These are phyloP conservation scores for Podocnemis expansa DNA, from an alignment of 2,113 vertebrate genomes.

Conservation along the genomic window DNA sequence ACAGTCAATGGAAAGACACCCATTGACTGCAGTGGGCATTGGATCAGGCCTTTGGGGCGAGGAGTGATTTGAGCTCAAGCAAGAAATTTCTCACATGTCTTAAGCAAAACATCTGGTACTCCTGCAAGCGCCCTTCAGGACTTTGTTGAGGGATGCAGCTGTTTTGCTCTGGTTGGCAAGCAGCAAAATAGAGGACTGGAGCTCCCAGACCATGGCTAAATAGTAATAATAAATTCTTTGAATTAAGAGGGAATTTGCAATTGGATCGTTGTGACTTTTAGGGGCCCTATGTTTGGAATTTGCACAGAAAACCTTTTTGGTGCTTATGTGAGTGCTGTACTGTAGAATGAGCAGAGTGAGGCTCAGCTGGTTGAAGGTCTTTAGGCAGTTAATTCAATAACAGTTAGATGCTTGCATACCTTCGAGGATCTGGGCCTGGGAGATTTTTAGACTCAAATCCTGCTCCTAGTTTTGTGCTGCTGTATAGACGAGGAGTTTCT, in stretches of 20 bases:
- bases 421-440: not conserved
- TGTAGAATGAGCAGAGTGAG: not conserved
- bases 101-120: conserved; percentile 69
- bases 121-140: conserved; percentile 27
- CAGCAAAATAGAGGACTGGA: not conserved
- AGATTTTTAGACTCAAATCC: not conserved
- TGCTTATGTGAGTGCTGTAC: not conserved
- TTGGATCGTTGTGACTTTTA: not conserved
- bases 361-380: not conserved
- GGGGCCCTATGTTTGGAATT: not conserved
- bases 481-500: not conserved
- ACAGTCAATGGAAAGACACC: not conserved
- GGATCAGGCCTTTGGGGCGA: not conserved
- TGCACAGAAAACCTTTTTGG: not conserved
- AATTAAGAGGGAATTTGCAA: not conserved
- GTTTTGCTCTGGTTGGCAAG: conserved; percentile 22
- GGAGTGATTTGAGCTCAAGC: conserved; percentile 5
- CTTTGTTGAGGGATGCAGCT: conserved; percentile 57
- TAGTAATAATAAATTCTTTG: conserved; percentile 34
- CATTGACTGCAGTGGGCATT: not conserved
- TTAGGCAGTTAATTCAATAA: not conserved
- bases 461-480: not conserved
- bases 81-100: conserved; percentile 59
- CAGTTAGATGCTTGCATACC: too few species aligned
- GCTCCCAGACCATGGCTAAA: conserved; percentile 67